Conservation (phyloP, 2,113 vertebrate species). For the Chrysochloris asiatica region DNA sequence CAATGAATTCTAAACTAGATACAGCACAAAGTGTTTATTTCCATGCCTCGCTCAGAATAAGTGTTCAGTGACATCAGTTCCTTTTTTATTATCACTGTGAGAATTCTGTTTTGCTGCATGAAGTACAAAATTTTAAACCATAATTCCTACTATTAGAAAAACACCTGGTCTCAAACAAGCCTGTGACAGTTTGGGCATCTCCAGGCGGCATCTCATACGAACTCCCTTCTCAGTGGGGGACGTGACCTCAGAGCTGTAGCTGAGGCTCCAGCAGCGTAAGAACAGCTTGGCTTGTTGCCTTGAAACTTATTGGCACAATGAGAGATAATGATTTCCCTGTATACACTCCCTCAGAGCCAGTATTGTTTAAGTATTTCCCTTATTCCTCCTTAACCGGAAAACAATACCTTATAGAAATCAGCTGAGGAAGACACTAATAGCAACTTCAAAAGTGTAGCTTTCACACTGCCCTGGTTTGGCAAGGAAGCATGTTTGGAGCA, state of each 20-base stretch:
- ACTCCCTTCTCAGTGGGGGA: not conserved
- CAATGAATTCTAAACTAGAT: not conserved
- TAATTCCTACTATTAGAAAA: not conserved
- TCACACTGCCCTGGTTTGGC: slow-evolving; percentile 51
- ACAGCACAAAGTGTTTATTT: not conserved
- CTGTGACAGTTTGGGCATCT: not conserved
- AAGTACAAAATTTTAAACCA: not conserved
- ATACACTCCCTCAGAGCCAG: slow-evolving; percentile 61
- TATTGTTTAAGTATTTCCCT: slow-evolving; percentile 80
- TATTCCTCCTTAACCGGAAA: slow-evolving; percentile 79
- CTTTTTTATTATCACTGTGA: not conserved
- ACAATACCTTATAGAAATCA: slow-evolving; percentile 72
- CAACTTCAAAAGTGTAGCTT: slow-evolving; percentile 62
- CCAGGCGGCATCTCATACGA: not conserved
- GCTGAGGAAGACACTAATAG: slow-evolving; percentile 65
- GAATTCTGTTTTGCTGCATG: not conserved
- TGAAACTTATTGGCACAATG: slow-evolving; percentile 66
- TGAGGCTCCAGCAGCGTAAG: not conserved
- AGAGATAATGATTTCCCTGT: slow-evolving; percentile 77
- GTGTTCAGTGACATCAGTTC: not conserved
- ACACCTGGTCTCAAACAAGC: not conserved
- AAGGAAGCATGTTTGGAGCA: slow-evolving; percentile 59
- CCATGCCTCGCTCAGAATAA: not conserved
- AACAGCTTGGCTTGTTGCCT: slow-evolving; percentile 74
- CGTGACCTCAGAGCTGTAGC: not conserved